Conservation (phyloP, 2,888 invertebrate species). For the Branchellion lobata region DNA sequence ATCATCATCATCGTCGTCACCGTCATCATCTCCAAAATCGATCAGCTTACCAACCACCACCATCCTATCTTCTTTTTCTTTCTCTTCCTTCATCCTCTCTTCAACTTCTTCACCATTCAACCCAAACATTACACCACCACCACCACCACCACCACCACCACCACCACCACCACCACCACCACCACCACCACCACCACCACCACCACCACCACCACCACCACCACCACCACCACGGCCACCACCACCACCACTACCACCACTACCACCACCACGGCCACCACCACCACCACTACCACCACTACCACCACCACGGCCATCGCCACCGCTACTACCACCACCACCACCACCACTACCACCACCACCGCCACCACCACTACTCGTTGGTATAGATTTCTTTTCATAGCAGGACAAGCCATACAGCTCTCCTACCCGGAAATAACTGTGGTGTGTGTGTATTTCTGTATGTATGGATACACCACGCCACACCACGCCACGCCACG, state of each 20-base stretch:
- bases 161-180: not conserved
- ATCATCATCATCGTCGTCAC: not conserved
- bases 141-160: not conserved
- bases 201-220: not conserved
- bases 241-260: not conserved
- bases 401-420: conserved; percentile 63
- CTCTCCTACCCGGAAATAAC: conserved; percentile 62
- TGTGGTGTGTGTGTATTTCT: conserved; percentile 50
- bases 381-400: not conserved
- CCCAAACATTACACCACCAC: not conserved
- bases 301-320: too few relatives aligned
- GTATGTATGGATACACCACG: too few relatives aligned
- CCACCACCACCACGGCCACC: not conserved
- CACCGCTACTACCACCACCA: not conserved
- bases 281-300: not conserved
- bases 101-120: not conserved
- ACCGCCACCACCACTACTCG: not conserved
- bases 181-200: not conserved
- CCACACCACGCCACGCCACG: too few relatives aligned
- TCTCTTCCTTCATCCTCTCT: not conserved
- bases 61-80: not conserved
- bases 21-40: not conserved
- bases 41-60: not conserved
- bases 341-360: not conserved
- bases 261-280: not conserved